Conservation (phyloP, 2,797 vertebrate species). For the Bryconaethiops microstoma region DNA sequence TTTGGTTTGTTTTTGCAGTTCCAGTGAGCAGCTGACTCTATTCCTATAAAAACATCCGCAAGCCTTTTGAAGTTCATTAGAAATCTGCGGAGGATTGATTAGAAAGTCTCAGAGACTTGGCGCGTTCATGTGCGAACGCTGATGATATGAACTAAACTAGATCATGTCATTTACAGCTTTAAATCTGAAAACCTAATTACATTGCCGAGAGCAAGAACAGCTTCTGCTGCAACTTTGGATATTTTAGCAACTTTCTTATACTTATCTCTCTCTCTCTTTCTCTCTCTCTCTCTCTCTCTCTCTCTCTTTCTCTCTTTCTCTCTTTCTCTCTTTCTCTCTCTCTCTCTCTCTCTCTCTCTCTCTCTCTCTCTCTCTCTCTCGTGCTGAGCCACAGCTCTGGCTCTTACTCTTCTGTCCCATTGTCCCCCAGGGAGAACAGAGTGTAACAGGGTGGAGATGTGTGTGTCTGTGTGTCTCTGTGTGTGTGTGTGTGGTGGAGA, state of each 20-base stretch:
- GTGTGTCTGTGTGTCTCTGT: no score
- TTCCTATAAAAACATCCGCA: constrained; percentile 73
- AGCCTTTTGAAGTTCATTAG: constrained; percentile 74
- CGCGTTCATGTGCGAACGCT: not conserved
- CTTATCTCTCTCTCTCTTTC: no score
- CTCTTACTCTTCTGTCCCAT: not conserved
- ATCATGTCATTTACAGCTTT: constrained; percentile 23
- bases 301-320: no score
- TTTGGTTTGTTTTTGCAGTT: constrained; percentile 79
- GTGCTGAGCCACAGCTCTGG: not conserved
- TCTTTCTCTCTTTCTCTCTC: constrained; percentile 21
- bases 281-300: no score
- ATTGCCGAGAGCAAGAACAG: not conserved
- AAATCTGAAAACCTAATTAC: constrained; percentile 11
- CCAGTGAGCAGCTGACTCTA: constrained; percentile 66
- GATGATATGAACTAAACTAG: no score
- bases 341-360: constrained; percentile 13
- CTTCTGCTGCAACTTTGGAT: not conserved
- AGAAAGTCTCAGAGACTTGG: constrained; percentile 25
- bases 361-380: constrained; percentile 3
- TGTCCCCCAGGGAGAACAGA: constrained; percentile 41
- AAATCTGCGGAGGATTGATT: constrained; percentile 53
- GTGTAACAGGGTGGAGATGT: constrained; percentile 46
- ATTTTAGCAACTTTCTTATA: not conserved
- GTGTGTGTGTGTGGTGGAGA: constrained; percentile 29